Conservation (phyloP, 2,888 invertebrate genomes). For the Drosophila neotestacea region DNA sequence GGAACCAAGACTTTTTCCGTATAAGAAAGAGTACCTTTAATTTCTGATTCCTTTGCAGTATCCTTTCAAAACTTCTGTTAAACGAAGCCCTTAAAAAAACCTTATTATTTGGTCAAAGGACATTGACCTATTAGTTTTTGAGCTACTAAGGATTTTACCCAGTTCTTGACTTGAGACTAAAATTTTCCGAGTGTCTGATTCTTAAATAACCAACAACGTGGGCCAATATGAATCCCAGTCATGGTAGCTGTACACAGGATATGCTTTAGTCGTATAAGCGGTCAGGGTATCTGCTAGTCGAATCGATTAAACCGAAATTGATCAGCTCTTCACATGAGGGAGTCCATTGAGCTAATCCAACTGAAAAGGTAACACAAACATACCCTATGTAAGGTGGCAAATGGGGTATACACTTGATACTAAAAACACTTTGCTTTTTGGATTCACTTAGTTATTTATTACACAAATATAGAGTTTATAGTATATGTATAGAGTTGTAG, state of each 20-base stretch:
- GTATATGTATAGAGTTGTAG: conserved; percentile 14
- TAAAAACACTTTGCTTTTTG: conserved; percentile 4
- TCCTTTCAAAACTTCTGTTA: not conserved
- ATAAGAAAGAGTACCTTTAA: not conserved
- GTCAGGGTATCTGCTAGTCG: not conserved
- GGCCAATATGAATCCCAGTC: too few relatives aligned
- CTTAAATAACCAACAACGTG: not conserved
- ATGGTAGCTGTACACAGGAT: not conserved
- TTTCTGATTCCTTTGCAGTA: not conserved
- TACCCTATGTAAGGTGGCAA: not conserved
- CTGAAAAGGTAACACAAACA: not conserved
- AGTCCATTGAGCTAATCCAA: not conserved
- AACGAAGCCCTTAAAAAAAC: not conserved
- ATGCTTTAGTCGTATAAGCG: too few relatives aligned
- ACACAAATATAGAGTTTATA: conserved; percentile 44
- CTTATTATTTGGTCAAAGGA: not conserved
- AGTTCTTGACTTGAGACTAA: not conserved
- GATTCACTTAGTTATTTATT: conserved; percentile 55
- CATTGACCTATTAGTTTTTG: not conserved
- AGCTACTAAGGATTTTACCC: not conserved
- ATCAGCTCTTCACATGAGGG: not conserved
- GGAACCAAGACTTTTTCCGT: not conserved
- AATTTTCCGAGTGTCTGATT: not conserved
- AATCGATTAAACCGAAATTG: not conserved
- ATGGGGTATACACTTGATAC: not conserved